Percentiles rank a stretch among this genome's conserved stretches.
These are phyloP conservation scores for Drosophila sordidula DNA, from an alignment of 2,888 invertebrate species.

Conservation along the genomic window DNA sequence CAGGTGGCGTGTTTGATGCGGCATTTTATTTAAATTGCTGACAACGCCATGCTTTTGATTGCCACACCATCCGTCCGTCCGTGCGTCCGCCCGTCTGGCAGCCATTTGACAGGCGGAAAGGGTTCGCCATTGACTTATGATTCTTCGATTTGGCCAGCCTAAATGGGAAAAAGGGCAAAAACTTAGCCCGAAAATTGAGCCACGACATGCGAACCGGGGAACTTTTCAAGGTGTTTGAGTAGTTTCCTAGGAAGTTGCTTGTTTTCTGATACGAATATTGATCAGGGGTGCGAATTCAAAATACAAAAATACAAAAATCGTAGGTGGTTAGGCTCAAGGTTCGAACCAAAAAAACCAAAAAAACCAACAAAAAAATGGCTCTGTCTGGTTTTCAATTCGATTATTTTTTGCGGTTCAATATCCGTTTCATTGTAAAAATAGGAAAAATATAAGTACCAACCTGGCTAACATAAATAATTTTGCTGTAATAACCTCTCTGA, in stretches of 20 bases:
- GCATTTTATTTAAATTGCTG: slow-evolving; percentile 70
- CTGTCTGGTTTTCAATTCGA: too few relatives aligned
- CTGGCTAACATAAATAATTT: background rate
- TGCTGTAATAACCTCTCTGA: slow-evolving; percentile 1
- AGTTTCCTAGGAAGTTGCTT: slow-evolving; percentile 1
- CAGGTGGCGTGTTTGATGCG: slow-evolving; percentile 57
- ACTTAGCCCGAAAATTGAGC: slow-evolving; percentile 14
- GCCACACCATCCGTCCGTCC: slow-evolving; percentile 17
- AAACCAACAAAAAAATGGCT: too few relatives aligned
- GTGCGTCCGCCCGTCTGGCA: slow-evolving; percentile 22
- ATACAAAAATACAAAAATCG: too few relatives aligned
- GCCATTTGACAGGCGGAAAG: slow-evolving; percentile 69
- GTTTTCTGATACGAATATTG: background rate
- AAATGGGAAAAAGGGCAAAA: slow-evolving; percentile 3
- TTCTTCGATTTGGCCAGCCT: slow-evolving; percentile 37
- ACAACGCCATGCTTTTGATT: slow-evolving; percentile 56
- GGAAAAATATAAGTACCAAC: background rate
- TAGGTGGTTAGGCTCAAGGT: too few relatives aligned
- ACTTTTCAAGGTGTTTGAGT: slow-evolving; percentile 30
- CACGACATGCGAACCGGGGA: slow-evolving; percentile 52
- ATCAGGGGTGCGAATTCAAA: background rate
- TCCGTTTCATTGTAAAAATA: too few relatives aligned
- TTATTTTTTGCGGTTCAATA: too few relatives aligned
- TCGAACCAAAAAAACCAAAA: too few relatives aligned
- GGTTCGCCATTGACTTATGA: slow-evolving; percentile 70